Evolutionary conservation across 37 sponge, comb jelly and placozoan genomes (phyloP).

Genomic region (Mnemiopsis leidyi): DNA sequence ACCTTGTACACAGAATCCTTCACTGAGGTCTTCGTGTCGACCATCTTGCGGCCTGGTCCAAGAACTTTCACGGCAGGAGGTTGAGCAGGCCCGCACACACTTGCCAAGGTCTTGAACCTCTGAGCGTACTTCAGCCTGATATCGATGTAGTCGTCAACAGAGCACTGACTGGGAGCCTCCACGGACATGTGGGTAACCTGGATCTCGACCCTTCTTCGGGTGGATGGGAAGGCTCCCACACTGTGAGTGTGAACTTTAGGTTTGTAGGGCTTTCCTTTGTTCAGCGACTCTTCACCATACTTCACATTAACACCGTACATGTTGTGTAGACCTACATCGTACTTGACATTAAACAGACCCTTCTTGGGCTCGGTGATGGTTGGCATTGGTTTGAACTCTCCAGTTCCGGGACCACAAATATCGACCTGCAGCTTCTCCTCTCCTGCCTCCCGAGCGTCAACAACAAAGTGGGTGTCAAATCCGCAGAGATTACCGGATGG

Average conservation of each 20-base stretch:
- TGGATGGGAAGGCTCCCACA: neutral
- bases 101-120: slow-evolving; percentile 43
- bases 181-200: slow-evolving; percentile 23
- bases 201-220: slow-evolving; percentile 45
- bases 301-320: slow-evolving; percentile 25
- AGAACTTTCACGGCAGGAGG: slow-evolving; percentile 37
- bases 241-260: slow-evolving; percentile 63
- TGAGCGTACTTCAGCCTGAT: slow-evolving; percentile 51
- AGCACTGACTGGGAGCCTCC: neutral
- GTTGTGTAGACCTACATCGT: slow-evolving; percentile 44
- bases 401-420: slow-evolving; percentile 26
- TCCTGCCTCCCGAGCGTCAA: slow-evolving; percentile 68
- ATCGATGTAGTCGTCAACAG: slow-evolving; percentile 49
- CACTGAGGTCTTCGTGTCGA: slow-evolving; percentile 44
- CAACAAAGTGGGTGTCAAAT: slow-evolving; percentile 69
- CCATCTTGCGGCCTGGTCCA: slow-evolving; percentile 13
- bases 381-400: slow-evolving; percentile 48
- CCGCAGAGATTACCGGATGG: slow-evolving; percentile 66
- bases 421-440: slow-evolving; percentile 53
- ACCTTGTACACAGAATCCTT: slow-evolving; percentile 39
- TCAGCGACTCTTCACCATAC: slow-evolving; percentile 50
- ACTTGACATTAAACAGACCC: slow-evolving; percentile 48
- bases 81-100: slow-evolving; percentile 42
- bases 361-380: slow-evolving; percentile 59
- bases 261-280: slow-evolving; percentile 51